Conservation (phyloP, 2,797 vertebrate species). For the Bryconaethiops microstoma region DNA sequence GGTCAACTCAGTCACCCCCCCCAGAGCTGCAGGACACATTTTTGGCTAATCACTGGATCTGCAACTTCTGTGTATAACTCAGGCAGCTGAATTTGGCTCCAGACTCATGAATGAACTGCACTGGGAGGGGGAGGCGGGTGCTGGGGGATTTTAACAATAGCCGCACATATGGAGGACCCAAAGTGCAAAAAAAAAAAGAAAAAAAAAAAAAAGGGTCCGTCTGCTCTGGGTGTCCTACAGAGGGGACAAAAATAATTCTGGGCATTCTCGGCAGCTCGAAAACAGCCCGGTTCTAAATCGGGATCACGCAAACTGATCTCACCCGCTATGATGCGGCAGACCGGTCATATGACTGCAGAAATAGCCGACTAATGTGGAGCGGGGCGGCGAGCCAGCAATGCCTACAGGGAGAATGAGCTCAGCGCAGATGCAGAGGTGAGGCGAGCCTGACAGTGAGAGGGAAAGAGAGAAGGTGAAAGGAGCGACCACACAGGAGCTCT, state of each 20-base stretch:
- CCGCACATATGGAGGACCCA: neutral
- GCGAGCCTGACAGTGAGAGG: conserved; percentile 5
- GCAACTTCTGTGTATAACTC: neutral
- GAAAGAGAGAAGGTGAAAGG: neutral
- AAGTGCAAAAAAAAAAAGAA: neutral
- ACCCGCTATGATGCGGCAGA: conserved; percentile 53
- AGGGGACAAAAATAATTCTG: conserved; percentile 46
- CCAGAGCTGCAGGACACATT: neutral
- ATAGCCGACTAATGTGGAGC: conserved; percentile 61
- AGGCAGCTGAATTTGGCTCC: neutral
- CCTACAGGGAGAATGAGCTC: conserved; percentile 49
- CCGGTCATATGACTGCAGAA: conserved; percentile 71
- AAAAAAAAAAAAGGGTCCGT: neutral
- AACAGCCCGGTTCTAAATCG: conserved; percentile 63
- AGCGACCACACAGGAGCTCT: conserved; percentile 16
- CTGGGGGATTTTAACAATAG: neutral
- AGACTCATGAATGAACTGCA: conserved; percentile 12
- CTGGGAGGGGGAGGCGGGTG: neutral
- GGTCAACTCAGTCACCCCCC: neutral
- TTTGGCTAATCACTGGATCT: neutral
- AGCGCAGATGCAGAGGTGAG: conserved; percentile 30
- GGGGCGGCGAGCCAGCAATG: conserved; percentile 49
- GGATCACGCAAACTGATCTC: conserved; percentile 68
- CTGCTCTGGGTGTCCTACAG: neutral
- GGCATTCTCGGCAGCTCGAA: conserved; percentile 27